A percentile compares a stretch with the other conserved stretches of the same genome.
Conservation (phyloP, 2,113 vertebrate genomes). For the Passer domesticus region DNA sequence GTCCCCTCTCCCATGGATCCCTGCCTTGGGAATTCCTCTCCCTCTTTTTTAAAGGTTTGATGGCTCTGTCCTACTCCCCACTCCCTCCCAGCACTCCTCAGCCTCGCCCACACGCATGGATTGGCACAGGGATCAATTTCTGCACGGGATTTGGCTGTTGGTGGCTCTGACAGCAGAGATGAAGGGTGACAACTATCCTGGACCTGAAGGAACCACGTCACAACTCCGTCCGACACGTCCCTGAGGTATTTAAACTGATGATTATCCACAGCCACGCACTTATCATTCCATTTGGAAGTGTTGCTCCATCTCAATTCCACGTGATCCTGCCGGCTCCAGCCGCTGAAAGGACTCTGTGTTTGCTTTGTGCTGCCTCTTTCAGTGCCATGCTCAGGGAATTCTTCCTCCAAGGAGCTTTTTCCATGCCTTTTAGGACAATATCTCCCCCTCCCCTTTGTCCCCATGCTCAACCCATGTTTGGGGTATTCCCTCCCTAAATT, state of each 20-base stretch:
- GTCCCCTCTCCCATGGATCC: not conserved
- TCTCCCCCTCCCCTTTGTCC: not conserved
- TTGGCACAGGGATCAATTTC: not conserved
- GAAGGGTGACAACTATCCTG: not conserved
- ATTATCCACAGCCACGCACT: not conserved
- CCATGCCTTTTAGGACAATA: not conserved
- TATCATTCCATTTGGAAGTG: not conserved
- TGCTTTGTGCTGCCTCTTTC: not conserved
- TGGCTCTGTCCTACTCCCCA: fast-evolving
- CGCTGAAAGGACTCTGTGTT: not conserved
- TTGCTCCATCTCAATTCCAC: not conserved
- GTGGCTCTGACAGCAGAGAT: not conserved
- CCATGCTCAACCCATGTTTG: too few relatives aligned
- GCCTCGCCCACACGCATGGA: not conserved
- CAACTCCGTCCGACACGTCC: fast-evolving
- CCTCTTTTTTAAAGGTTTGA: not conserved
- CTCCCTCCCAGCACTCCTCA: not conserved
- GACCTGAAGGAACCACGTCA: not conserved
- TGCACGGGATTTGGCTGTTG: fast-evolving
- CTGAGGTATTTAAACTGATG: not conserved
- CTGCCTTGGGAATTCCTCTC: not conserved
- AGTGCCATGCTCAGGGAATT: not conserved
- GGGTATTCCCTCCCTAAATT: not conserved
- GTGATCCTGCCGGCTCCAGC: not conserved
- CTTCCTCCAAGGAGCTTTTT: not conserved